Conservation (phyloP, 2,113 vertebrate species). For the Hyla sarda region DNA sequence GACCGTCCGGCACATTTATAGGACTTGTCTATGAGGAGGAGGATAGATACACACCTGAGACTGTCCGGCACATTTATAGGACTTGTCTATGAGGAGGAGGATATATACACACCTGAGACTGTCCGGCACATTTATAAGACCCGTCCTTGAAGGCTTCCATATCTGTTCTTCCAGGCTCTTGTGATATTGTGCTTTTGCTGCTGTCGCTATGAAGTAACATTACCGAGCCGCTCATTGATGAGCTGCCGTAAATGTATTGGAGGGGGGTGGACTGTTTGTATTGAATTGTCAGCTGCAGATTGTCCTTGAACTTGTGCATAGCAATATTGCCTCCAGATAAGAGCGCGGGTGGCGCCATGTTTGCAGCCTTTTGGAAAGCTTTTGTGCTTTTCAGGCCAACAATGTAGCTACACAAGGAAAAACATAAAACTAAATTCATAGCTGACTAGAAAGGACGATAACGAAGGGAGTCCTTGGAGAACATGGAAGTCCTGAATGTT, state of each 20-base stretch:
- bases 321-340: background rate
- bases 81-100: background rate
- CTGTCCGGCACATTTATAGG: too few relatives aligned
- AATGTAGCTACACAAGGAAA: background rate
- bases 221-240: background rate
- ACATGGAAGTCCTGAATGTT: too few relatives aligned
- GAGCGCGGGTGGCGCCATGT: constrained; percentile 10
- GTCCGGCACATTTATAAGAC: background rate
- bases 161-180: background rate
- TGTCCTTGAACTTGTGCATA: background rate
- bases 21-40: background rate
- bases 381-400: background rate
- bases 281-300: background rate
- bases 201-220: background rate
- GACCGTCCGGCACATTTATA: too few relatives aligned
- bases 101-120: background rate
- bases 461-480: background rate
- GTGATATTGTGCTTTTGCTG: background rate
- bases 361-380: constrained; percentile 21
- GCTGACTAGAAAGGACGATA: background rate
- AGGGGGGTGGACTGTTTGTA: background rate
- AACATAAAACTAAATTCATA: background rate
- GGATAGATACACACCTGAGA: too few relatives aligned
- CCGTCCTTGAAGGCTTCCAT: background rate
- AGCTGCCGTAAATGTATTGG: background rate